Base-by-base conservation (phyloP, 2,888 invertebrate genomes). In the Cyrtodaria siliqua region DNA sequence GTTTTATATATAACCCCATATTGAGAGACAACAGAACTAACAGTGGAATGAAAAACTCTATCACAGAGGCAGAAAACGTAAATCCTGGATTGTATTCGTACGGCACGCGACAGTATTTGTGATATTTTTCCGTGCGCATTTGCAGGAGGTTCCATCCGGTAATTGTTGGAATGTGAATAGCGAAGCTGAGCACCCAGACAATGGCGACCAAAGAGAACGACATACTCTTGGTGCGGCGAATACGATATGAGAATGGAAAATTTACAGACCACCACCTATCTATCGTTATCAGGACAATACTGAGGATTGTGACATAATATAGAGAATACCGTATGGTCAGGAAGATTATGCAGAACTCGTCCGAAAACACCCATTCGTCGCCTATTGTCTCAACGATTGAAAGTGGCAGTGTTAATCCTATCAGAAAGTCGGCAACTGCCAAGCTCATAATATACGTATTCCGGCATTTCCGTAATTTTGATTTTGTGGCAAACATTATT, bases 221-320 rank as follows among this genome's bases (percentile, higher is more conserved):
- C 56, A 85, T 82, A 27, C 76, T 79, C 33, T 86, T 82, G 24
- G 86, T 89, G 42, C 86, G 83, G 24, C 85, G 81, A 0, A 86
- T 85, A 64, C 89, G 59, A 78, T 90, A 90, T 8, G 87, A 87
- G 62, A 90, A 84, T n/a, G 90, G 90, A 66, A 86, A 87, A 72
- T 88, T 86, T 24, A 89, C 85, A 6, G 88, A 87, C 86, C 88
- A 87, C 89, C 89, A 90, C 24, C 89, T 73, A 68, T 90, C 90
- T 0, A 87, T 68, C 14, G 87, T 87, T 56, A 90, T 88, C 18
- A 89, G 73, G 66, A 90, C 82, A 42, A 90, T 87, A 75, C 89
- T 90, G 23, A 88, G 71, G 24, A 90, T 72, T 1, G 89, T 88
- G 18, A 87, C 83, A 72, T 88, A 87, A 29, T 82, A 79, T 16